These are phyloP conservation scores for Astreopora myriophthalma DNA, from an alignment of 64 coral and sea anemone genomes.

Conservation along the genomic window DNA sequence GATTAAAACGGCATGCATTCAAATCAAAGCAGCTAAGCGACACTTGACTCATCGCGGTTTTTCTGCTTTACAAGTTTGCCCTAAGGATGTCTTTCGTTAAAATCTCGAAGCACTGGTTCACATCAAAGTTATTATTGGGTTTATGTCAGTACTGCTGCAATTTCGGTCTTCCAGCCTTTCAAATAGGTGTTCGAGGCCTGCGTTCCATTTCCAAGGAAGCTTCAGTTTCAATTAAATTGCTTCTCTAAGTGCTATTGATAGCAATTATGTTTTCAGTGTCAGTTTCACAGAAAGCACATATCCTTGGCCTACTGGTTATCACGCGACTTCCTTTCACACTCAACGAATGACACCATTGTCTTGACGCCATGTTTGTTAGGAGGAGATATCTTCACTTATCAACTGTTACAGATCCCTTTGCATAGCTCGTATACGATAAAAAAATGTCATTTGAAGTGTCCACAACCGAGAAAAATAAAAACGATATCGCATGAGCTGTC, in stretches of 20 bases:
- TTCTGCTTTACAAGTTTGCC: no score
- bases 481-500: conserved; percentile 6
- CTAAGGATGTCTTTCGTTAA: no score
- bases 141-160: neutral
- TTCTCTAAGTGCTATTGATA: neutral
- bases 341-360: neutral
- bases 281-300: neutral
- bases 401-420: conserved; percentile 18
- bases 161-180: neutral
- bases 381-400: conserved; percentile 35
- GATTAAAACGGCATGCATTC: no score
- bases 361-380: neutral
- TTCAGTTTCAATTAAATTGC: neutral
- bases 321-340: conserved; percentile 11
- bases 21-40: no score
- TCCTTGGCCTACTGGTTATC: neutral
- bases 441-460: conserved; percentile 39
- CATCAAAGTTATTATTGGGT: no score
- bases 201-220: neutral
- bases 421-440: conserved; percentile 28
- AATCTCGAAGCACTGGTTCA: no score
- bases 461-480: conserved; percentile 24
- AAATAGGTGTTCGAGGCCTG: neutral
- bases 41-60: no score
- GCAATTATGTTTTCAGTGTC: neutral